Conservation (phyloP, 2,113 vertebrate genomes). For the Caranx melampygus region DNA sequence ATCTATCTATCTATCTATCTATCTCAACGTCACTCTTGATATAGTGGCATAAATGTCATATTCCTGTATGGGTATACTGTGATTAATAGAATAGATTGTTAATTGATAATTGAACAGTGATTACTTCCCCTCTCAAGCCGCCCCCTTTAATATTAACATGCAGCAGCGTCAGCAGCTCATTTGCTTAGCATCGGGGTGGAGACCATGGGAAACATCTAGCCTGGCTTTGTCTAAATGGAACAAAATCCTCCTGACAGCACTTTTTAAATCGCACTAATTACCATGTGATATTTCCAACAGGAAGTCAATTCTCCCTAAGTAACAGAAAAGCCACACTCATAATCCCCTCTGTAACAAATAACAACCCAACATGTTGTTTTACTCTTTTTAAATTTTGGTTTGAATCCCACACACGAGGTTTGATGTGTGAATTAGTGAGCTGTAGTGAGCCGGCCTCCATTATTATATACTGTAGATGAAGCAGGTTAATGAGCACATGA, state of each 20-base stretch:
- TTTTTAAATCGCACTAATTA: conserved; percentile 33
- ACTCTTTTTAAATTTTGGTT: conserved; percentile 18
- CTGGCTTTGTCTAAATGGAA: background rate
- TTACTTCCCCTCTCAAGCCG: background rate
- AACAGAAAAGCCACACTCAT: conserved; percentile 13
- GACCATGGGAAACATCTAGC: background rate
- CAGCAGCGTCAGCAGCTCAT: background rate
- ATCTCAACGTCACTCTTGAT: no score
- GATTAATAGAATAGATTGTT: background rate
- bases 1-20: no score
- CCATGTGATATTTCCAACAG: background rate
- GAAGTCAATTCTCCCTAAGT: conserved; percentile 23
- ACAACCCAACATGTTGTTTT: background rate
- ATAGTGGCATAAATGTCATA: no score
- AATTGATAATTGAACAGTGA: background rate
- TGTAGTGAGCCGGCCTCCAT: conserved; percentile 40
- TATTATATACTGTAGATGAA: conserved; percentile 47
- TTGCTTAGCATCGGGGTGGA: background rate
- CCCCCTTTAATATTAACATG: background rate
- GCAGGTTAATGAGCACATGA: conserved; percentile 63
- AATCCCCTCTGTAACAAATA: background rate
- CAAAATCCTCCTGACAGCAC: conserved; percentile 3
- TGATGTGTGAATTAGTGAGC: conserved; percentile 31
- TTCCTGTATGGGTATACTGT: background rate
- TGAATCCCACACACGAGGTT: conserved; percentile 29